These are phyloP conservation scores for Scomber scombrus DNA, from an alignment of 2,113 vertebrate species.

Conservation along the genomic window DNA sequence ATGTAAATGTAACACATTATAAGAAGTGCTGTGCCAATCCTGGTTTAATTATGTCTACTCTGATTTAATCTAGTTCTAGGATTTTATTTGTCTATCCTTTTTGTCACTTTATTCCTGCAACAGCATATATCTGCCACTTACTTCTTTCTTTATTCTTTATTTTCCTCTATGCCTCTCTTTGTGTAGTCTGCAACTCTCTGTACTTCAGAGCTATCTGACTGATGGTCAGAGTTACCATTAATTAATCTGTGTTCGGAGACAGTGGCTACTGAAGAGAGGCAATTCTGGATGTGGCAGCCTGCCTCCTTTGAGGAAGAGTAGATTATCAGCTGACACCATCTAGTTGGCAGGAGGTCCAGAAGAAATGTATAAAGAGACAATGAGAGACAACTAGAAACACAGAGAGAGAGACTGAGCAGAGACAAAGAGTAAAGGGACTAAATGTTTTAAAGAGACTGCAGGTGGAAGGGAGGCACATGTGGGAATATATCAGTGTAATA, in stretches of 20 bases:
- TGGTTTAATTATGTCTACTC: neutral
- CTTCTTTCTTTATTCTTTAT: conserved; percentile 10
- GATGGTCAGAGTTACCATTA: conserved; percentile 57
- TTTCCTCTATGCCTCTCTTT: conserved; percentile 1
- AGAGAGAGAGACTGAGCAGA: neutral
- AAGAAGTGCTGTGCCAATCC: neutral
- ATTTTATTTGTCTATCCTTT: neutral
- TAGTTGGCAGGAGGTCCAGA: conserved; percentile 68
- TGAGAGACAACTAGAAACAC: conserved; percentile 11
- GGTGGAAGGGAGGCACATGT: conserved; percentile 16
- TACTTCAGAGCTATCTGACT: conserved; percentile 50
- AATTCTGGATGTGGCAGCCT: conserved; percentile 70
- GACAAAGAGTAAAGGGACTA: neutral
- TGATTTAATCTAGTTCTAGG: neutral
- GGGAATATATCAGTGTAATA: conserved; percentile 1
- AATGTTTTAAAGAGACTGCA: conserved; percentile 5
- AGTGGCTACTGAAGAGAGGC: conserved; percentile 55
- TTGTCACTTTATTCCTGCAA: neutral
- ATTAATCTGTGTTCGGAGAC: conserved; percentile 71
- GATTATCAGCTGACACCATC: conserved; percentile 74
- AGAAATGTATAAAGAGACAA: conserved; percentile 1
- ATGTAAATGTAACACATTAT: neutral
- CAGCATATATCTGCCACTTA: neutral
- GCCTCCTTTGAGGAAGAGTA: conserved; percentile 69
- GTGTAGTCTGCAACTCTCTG: neutral